Conservation (phyloP, 2,113 vertebrate genomes). For the Sturnira hondurensis region DNA sequence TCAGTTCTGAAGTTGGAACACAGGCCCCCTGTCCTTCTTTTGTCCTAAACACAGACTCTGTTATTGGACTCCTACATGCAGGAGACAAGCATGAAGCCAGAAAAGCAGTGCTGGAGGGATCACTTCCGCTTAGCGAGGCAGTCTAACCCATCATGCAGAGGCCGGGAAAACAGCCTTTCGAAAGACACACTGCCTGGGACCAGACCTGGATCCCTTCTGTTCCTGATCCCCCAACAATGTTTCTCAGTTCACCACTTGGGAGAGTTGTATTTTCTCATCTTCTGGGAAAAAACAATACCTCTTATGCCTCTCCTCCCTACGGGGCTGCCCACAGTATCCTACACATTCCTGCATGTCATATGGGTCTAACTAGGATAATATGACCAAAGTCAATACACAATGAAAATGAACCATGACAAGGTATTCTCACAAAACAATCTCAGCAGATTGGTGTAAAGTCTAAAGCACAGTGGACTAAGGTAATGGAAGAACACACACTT, state of each 20-base stretch:
- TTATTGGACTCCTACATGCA: not conserved
- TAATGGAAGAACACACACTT: not conserved
- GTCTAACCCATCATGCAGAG: not conserved
- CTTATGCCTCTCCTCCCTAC: not conserved
- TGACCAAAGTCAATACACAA: not conserved
- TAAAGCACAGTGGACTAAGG: not conserved
- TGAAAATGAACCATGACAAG: not conserved
- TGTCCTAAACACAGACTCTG: not conserved
- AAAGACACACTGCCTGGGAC: no score
- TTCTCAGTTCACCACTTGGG: not conserved
- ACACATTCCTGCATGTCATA: no score
- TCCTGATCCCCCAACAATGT: not conserved
- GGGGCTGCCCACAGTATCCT: not conserved
- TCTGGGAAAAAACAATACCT: rapidly evolving
- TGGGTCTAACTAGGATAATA: not conserved
- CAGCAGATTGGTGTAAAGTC: not conserved
- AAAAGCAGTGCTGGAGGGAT: not conserved
- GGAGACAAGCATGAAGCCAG: not conserved
- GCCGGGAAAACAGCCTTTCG: not conserved
- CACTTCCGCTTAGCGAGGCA: not conserved
- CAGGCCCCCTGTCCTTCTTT: not conserved
- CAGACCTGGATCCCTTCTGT: not conserved
- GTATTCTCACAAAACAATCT: not conserved
- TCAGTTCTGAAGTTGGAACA: not conserved
- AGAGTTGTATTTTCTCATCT: not conserved